Percentiles rank a stretch among this genome's conserved stretches.
These are phyloP conservation scores for Margarornis squamiger DNA, from an alignment of 2,797 vertebrate species.

Conservation along the genomic window DNA sequence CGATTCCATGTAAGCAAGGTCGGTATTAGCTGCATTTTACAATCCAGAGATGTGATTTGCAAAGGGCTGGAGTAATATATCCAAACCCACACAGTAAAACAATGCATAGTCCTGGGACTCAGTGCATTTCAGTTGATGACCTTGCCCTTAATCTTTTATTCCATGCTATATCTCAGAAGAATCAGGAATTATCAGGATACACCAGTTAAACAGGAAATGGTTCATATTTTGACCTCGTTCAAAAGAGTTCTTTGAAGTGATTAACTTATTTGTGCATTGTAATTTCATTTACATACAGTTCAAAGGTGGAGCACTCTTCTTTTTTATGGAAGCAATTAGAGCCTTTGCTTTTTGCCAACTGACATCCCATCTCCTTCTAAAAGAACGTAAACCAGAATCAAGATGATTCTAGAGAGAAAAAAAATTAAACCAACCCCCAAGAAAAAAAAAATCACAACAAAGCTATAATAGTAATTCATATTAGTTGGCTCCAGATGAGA, in stretches of 20 bases:
- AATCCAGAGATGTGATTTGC: background rate
- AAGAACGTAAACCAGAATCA: slow-evolving; percentile 23
- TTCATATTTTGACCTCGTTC: slow-evolving; percentile 18
- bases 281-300: slow-evolving; percentile 35
- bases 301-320: slow-evolving; percentile 16
- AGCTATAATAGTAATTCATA: slow-evolving; percentile 18
- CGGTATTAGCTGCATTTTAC: background rate
- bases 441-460: background rate
- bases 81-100: background rate
- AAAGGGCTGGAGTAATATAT: background rate
- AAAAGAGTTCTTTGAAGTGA: slow-evolving; percentile 22
- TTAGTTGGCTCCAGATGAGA: slow-evolving; percentile 24
- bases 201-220: background rate
- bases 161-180: background rate
- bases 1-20: background rate
- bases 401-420: background rate
- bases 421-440: background rate
- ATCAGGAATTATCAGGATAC: background rate
- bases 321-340: slow-evolving; percentile 31
- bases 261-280: slow-evolving; percentile 32
- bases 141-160: slow-evolving; percentile 20
- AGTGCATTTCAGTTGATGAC: background rate
- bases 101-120: background rate
- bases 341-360: background rate
- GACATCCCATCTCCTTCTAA: background rate